Evolutionary conservation across 2,888 invertebrate genomes (phyloP).

Genomic region (Acleris holmiana): DNA sequence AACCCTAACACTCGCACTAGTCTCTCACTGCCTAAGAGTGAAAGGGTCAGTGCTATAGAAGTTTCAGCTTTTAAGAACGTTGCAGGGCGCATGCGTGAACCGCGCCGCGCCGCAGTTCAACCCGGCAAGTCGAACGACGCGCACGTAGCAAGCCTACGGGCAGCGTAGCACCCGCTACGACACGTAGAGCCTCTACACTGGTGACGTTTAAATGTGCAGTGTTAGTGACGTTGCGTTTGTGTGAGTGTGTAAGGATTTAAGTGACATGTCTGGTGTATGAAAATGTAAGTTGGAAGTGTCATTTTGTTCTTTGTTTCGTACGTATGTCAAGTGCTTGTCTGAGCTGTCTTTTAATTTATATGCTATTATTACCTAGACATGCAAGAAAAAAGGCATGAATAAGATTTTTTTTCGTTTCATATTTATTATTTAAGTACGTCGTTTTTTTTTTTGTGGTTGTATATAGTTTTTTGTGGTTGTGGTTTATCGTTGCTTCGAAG

Average conservation of each 20-base stretch:
- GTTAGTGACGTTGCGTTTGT: neutral
- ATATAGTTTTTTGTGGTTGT: no score
- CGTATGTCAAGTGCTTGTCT: no score
- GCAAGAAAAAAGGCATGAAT: no score
- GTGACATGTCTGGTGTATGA: slow-evolving; percentile 8
- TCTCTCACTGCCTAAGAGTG: neutral
- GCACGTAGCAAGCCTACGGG: slow-evolving; percentile 23
- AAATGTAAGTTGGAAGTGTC: slow-evolving; percentile 5
- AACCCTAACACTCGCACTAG: neutral
- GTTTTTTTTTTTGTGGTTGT: no score
- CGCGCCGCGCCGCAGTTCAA: slow-evolving; percentile 32
- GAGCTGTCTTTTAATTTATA: no score
- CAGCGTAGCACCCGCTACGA: slow-evolving; percentile 16
- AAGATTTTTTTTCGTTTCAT: no score
- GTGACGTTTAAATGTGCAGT: slow-evolving; percentile 26
- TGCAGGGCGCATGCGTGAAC: slow-evolving; percentile 24
- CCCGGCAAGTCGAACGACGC: slow-evolving; percentile 15
- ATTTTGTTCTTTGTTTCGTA: slow-evolving; percentile 8
- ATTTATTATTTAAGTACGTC: no score
- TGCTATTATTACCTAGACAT: no score
- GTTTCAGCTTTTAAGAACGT: slow-evolving; percentile 13
- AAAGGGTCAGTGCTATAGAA: neutral
- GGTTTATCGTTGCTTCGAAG: no score
- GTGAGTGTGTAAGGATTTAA: slow-evolving; percentile 22
- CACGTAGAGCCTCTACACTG: slow-evolving; percentile 25